Percentiles rank a stretch among this genome's conserved stretches.
Conservation (phyloP, 2,797 vertebrate genomes). For the Crenuchus spilurus region DNA sequence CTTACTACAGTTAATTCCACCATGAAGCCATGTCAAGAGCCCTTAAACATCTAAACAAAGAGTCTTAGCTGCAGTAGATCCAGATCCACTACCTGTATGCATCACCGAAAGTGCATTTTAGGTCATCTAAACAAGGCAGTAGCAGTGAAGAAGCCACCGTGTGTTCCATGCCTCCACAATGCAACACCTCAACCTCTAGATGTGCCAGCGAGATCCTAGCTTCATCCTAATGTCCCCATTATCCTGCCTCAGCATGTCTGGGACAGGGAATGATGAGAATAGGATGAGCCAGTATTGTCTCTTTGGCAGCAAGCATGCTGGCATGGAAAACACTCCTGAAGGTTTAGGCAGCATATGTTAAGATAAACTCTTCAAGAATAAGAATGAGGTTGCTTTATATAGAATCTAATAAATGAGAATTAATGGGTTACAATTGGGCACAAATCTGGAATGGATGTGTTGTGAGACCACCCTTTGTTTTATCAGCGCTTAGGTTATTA, state of each 20-base stretch:
- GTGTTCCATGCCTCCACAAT: background rate
- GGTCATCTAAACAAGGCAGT: background rate
- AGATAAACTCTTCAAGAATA: slow-evolving; percentile 17
- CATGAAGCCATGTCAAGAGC: background rate
- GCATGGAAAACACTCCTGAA: background rate
- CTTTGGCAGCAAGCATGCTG: background rate
- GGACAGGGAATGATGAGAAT: slow-evolving; percentile 10
- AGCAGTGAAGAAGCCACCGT: background rate
- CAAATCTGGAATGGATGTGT: background rate
- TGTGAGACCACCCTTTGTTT: slow-evolving; percentile 8
- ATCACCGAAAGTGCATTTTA: background rate
- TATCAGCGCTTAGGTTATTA: slow-evolving; percentile 19
- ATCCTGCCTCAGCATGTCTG: slow-evolving; percentile 7
- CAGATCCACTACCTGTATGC: background rate
- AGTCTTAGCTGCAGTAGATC: background rate
- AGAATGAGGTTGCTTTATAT: slow-evolving; percentile 6
- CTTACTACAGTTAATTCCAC: background rate
- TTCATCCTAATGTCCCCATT: slow-evolving; percentile 14
- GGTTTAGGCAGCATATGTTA: background rate
- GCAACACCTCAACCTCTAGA: background rate
- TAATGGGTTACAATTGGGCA: background rate
- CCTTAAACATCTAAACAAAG: background rate
- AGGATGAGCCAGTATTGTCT: background rate
- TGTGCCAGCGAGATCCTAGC: background rate
- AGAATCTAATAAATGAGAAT: background rate